These are phyloP conservation scores for Pelobates cultripes DNA, from an alignment of 2,797 vertebrate species.

Conservation along the genomic window DNA sequence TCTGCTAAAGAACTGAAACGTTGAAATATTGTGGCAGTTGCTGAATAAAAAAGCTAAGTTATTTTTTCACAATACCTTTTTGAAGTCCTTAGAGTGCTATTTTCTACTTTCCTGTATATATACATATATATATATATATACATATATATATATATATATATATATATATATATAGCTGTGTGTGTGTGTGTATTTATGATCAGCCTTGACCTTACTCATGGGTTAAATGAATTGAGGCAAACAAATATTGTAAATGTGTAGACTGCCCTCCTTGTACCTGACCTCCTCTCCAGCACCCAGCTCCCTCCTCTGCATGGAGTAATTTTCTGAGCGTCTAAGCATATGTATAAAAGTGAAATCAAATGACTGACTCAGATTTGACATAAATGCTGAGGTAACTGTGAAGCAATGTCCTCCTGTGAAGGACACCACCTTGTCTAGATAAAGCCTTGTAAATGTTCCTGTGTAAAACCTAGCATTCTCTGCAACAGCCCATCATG, in stretches of 20 bases:
- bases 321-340: slow-evolving; percentile 94
- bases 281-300: slow-evolving; percentile 64
- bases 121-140: too few relatives aligned
- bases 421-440: slow-evolving; percentile 77
- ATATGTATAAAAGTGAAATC: slow-evolving; percentile 94
- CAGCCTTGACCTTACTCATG: neutral
- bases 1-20: too few relatives aligned
- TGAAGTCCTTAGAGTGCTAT: too few relatives aligned
- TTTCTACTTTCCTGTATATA: too few relatives aligned
- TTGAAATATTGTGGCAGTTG: too few relatives aligned
- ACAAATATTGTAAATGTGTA: slow-evolving; percentile 46
- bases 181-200: too few relatives aligned
- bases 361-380: slow-evolving; percentile 92
- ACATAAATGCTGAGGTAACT: slow-evolving; percentile 99
- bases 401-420: slow-evolving; percentile 67
- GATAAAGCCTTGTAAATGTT: slow-evolving; percentile 64
- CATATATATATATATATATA: neutral
- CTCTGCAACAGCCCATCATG: slow-evolving; percentile 56
- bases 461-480: slow-evolving; percentile 60
- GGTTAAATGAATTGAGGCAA: slow-evolving; percentile 44
- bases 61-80: too few relatives aligned
- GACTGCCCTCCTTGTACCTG: slow-evolving; percentile 64
- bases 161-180: too few relatives aligned
- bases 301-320: slow-evolving; percentile 64
- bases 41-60: too few relatives aligned